Conservation (phyloP, 2,888 invertebrate genomes). For the Drosophila nr. perissopoda region DNA sequence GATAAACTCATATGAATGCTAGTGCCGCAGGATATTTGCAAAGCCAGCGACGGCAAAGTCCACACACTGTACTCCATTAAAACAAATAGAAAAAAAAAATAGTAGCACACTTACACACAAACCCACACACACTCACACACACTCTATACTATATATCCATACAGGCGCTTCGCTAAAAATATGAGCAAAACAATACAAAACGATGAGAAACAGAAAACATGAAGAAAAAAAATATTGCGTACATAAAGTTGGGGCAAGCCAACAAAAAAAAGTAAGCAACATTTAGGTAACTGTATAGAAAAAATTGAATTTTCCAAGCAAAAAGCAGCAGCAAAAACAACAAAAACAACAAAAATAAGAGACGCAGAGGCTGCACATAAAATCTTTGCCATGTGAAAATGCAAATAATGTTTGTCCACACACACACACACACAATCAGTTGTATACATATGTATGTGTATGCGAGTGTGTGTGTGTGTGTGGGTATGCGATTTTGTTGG, state of each 20-base stretch:
- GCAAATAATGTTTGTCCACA: conserved; percentile 52
- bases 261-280: conserved; percentile 32
- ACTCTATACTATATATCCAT: background rate
- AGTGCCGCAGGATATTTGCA: conserved; percentile 74
- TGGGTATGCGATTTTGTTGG: conserved; percentile 10
- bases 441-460: background rate
- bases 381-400: conserved; percentile 59
- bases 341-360: conserved; percentile 9
- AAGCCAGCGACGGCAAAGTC: conserved; percentile 49
- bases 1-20: conserved; percentile 77
- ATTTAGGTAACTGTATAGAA: conserved; percentile 69
- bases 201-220: conserved; percentile 25
- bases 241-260: conserved; percentile 37
- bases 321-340: conserved; percentile 40
- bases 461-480: conserved; percentile 6
- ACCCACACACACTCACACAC: background rate
- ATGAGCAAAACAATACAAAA: conserved; percentile 51
- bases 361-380: conserved; percentile 41
- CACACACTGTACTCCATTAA: conserved; percentile 65
- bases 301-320: conserved; percentile 66
- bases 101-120: conserved; percentile 16
- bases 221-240: conserved; percentile 25
- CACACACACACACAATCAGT: background rate
- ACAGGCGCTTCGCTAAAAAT: conserved; percentile 49
- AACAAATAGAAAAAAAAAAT: conserved; percentile 70